Base-by-base conservation (phyloP, 2,888 invertebrate species). In the Marasmarcha lunaedactyla region DNA sequence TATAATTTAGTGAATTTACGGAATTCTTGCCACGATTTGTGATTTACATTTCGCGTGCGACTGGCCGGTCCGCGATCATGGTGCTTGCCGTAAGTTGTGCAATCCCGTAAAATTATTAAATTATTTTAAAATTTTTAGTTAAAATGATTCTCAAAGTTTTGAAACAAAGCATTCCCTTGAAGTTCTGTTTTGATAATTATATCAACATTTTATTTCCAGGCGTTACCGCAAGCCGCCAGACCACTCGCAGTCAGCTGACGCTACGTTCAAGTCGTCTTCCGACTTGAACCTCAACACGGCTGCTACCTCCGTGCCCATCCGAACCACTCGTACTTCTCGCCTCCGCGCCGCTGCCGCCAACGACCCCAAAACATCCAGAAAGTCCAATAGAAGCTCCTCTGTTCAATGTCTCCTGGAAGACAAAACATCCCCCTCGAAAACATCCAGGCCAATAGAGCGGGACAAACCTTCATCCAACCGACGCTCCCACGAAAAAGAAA, bases 271-370 rank as follows among this genome's bases (percentile, higher is more conserved):
- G 63, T 79, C 81, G 61, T 74, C 81, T 55, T 83, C 83, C 41
- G 83, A 81, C 55, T 59, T 81, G 39, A 77, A 79, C 45, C 65
- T 81, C 43, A 76, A 71, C 44, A 65, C 71, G 48, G 70, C 73
- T 54, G 69, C 77, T 42, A 71, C 74, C 47, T 73, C 81, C 57
- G 72, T 79, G 63, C 74, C 83, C 63, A 89, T 91, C 54, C 86
- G 91, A 68, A 88, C 89, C 50, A 92, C 91, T 41, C 85, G 89
- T 60, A 86, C 91, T 25, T 91, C 91, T 47, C 86, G 90, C 50
- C 78, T 92, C 45, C 85, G 91, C 67, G 89, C 89, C 43, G 88
- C 90, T 42, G 88, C 61, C 42, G 60, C 62, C 41, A 60, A 67
- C n/a, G 79, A 81, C 48, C 48, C 65, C 38, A 54, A 58, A 25